Evolutionary conservation across 2,797 vertebrate genomes (phyloP).

Genomic region (Poecilia picta): DNA sequence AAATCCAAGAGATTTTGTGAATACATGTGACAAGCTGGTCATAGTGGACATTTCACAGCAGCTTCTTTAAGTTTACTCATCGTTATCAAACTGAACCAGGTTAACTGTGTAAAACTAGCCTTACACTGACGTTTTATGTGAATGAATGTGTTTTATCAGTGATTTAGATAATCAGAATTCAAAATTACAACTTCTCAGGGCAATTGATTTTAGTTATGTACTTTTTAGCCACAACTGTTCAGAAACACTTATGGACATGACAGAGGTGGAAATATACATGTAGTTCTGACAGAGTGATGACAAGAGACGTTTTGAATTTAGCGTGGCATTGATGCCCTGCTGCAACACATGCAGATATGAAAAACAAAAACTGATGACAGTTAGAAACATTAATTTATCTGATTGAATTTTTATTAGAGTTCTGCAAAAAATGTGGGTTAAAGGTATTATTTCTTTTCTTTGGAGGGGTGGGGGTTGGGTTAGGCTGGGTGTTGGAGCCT

Average conservation of each 20-base stretch:
- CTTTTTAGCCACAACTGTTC: not conserved
- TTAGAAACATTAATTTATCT: too few relatives aligned
- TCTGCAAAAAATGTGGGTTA: too few relatives aligned
- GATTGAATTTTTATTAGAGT: too few relatives aligned
- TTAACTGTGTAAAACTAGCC: not conserved
- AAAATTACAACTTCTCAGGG: not conserved
- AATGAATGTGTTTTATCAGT: not conserved
- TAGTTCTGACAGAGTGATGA: not conserved
- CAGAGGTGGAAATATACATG: not conserved
- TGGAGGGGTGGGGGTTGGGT: not conserved
- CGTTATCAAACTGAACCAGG: not conserved
- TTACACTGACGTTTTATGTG: not conserved
- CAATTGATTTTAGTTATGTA: not conserved
- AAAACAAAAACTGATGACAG: too few relatives aligned
- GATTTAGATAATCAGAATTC: not conserved
- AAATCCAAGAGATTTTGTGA: not conserved
- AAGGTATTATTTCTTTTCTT: too few relatives aligned
- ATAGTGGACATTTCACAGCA: not conserved
- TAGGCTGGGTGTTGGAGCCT: too few relatives aligned
- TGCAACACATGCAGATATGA: not conserved
- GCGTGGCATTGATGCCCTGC: not conserved
- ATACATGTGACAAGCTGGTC: not conserved
- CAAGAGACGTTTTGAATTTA: not conserved
- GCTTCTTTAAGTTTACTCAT: not conserved
- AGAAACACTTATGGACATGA: not conserved